These are phyloP conservation scores for Acromyrmex heyeri DNA, from an alignment of 1,140 invertebrate genomes.

Conservation along the genomic window DNA sequence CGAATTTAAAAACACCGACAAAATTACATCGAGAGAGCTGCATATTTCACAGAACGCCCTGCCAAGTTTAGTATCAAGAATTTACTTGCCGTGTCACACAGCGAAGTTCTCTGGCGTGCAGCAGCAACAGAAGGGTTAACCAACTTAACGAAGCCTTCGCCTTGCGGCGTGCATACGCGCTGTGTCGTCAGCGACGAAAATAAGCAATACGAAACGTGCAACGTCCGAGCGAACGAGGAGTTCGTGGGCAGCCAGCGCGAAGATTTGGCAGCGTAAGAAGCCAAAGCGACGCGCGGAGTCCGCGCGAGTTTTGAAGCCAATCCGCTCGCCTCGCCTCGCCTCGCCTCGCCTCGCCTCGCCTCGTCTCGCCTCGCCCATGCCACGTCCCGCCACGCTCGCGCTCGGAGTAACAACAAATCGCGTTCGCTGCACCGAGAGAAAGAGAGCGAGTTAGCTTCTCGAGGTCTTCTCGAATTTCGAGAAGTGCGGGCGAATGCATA, in stretches of 20 bases:
- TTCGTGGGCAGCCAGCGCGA: constrained; percentile 16
- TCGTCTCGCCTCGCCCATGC: not conserved
- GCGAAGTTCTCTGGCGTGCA: constrained; percentile 3
- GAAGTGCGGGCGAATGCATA: not conserved
- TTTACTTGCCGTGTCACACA: not conserved
- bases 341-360: not conserved
- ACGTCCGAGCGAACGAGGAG: constrained; percentile 43
- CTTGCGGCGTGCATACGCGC: constrained; percentile 43
- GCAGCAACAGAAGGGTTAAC: constrained; percentile 42
- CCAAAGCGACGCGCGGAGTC: not conserved
- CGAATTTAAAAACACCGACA: not conserved
- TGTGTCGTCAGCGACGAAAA: constrained; percentile 57
- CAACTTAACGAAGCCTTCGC: constrained; percentile 53
- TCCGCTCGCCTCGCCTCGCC: not conserved
- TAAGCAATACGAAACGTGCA: constrained; percentile 60
- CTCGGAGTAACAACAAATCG: constrained; percentile 36
- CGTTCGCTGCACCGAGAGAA: constrained; percentile 14
- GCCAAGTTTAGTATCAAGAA: constrained; percentile 19
- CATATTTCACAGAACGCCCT: not conserved
- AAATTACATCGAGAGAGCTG: not conserved
- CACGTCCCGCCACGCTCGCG: not conserved
- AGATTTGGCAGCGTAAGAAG: constrained; percentile 50
- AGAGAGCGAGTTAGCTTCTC: not conserved
- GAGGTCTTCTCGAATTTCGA: constrained; percentile 48
- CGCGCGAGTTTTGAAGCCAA: constrained; percentile 3